A percentile compares a stretch with the other conserved stretches of the same genome.
These are phyloP conservation scores for Hyposoter didymator DNA, from an alignment of 2,888 invertebrate genomes.

Conservation along the genomic window DNA sequence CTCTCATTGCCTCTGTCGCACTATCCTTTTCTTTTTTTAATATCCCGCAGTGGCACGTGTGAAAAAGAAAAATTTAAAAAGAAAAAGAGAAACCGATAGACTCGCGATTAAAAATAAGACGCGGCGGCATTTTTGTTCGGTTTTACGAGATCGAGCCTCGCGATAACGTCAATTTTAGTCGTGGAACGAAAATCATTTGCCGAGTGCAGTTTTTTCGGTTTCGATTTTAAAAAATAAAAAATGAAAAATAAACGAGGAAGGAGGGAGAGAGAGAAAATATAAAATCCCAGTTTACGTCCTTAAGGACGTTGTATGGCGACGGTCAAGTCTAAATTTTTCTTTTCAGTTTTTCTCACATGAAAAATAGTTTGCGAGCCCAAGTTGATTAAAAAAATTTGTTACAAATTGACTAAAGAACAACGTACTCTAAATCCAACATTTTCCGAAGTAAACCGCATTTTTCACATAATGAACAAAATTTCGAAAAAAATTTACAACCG, in stretches of 20 bases:
- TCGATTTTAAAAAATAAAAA: neutral
- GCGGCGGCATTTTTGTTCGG: neutral
- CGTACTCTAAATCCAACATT: too few relatives aligned
- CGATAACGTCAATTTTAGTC: neutral
- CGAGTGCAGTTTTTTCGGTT: neutral
- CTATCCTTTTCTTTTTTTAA: slow-evolving; percentile 13
- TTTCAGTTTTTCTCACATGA: too few relatives aligned
- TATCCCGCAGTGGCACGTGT: slow-evolving; percentile 60
- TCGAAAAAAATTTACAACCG: too few relatives aligned
- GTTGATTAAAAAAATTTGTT: too few relatives aligned
- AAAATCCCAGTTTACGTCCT: slow-evolving; percentile 71
- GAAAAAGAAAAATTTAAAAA: slow-evolving; percentile 52
- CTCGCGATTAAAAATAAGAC: slow-evolving; percentile 55
- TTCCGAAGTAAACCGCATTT: too few relatives aligned
- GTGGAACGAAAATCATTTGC: neutral
- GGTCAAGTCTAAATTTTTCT: too few relatives aligned
- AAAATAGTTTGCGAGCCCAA: too few relatives aligned
- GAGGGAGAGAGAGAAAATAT: neutral
- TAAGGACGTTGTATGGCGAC: slow-evolving; percentile 38
- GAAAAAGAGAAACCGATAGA: slow-evolving; percentile 28
- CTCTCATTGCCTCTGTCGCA: neutral
- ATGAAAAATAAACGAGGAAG: neutral
- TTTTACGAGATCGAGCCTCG: neutral
- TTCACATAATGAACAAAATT: too few relatives aligned
- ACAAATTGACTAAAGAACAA: too few relatives aligned